Base-by-base conservation (phyloP, 2,888 invertebrate species). In the Agonum fuliginosum region DNA sequence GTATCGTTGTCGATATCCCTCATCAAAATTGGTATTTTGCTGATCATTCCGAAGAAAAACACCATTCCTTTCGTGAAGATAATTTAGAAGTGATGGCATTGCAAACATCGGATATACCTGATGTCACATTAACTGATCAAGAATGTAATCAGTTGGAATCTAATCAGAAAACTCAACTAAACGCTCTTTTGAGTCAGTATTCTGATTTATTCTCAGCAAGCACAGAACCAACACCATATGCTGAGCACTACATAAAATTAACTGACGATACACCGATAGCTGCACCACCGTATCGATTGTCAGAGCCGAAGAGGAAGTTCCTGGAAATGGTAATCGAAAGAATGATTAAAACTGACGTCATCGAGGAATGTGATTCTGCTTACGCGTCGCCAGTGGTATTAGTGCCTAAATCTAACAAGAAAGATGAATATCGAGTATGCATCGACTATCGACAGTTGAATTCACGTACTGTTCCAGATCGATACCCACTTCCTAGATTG, bases 401-500 rank as follows among this genome's bases (percentile, higher is more conserved):
- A 8, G 30, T 30, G 8, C 30, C 3, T 5, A 30, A 30, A 30
- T 8, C 3, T 8, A 30, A 30, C 30, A 30, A 30, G 4, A 30
- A n/a, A n/a, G n/a, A 43, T 10, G 43, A 43, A 43, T 43, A 43
- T 14, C 34, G 34, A 34, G 3, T 34, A 3, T 34, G 34, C 34
- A 34, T 34, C n/a, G 34, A 34, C n/a, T 43, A 4, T 3, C 43
- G 43, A 2, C 12, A 14, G 43, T 12, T 43, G 12, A 14, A 43
- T 17, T 3, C 48, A 3, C 12, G 12, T 6, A 48, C 48, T 14
- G 48, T 48, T 14, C 48, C 48, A 1, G 48, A 48, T 48, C 17
- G 48, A 19, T 48, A 48, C 20, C 48, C 48, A 3, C 17, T 48
- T 17, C 19, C 19, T 17, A 48, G 48, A 17, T 81, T 2, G 78